Evolutionary conservation across 1,140 invertebrate species (phyloP).

Genomic region (Diorhabda elongata): DNA sequence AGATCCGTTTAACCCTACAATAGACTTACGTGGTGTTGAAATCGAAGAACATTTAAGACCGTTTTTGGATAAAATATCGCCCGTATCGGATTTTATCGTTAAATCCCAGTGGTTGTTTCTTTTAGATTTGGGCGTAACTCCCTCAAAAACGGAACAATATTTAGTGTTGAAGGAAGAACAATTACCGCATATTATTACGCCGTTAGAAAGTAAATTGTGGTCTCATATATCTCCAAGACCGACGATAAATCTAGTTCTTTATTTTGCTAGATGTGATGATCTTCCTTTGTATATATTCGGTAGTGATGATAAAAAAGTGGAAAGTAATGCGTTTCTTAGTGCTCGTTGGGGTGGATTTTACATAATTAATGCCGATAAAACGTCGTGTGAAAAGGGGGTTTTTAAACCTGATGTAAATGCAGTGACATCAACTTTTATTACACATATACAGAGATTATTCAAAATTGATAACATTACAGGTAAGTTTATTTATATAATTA

Average conservation of each 20-base stretch:
- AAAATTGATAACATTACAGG: slow-evolving; percentile 53
- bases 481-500: background rate
- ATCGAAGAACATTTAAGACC: slow-evolving; percentile 44
- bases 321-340: slow-evolving; percentile 74
- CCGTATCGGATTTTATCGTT: slow-evolving; percentile 61
- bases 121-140: slow-evolving; percentile 67
- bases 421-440: slow-evolving; percentile 73
- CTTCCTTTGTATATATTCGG: slow-evolving; percentile 68
- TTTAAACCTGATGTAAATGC: slow-evolving; percentile 53
- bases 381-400: slow-evolving; percentile 50
- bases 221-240: slow-evolving; percentile 78
- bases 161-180: slow-evolving; percentile 58
- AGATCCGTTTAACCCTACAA: slow-evolving; percentile 62
- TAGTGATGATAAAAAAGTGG: slow-evolving; percentile 32
- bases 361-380: slow-evolving; percentile 62
- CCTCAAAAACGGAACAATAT: slow-evolving; percentile 51
- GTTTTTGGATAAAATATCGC: slow-evolving; percentile 36
- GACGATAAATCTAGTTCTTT: slow-evolving; percentile 80
- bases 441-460: slow-evolving; percentile 73
- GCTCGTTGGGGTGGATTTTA: slow-evolving; percentile 90
- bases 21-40: slow-evolving; percentile 64
- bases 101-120: slow-evolving; percentile 87
- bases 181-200: slow-evolving; percentile 70
- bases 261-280: slow-evolving; percentile 69
- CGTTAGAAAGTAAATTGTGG: slow-evolving; percentile 79